Percentiles rank a stretch among this genome's conserved stretches.
These are phyloP conservation scores for Xyliphius kryptos DNA, from an alignment of 2,113 vertebrate genomes.

Conservation along the genomic window DNA sequence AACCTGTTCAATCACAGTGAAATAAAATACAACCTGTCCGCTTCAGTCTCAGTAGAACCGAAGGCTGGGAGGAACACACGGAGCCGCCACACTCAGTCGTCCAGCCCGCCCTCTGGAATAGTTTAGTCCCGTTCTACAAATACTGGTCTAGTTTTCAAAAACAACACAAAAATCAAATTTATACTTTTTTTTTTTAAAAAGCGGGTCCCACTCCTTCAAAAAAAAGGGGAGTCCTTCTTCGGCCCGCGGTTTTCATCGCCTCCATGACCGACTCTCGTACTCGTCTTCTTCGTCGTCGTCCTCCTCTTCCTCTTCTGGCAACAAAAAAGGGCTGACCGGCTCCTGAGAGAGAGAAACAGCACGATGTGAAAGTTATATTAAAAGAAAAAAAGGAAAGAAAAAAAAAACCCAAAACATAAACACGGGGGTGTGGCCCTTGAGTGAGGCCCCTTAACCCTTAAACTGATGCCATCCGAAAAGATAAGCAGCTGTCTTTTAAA, in stretches of 20 bases:
- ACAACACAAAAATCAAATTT: slow-evolving; percentile 10
- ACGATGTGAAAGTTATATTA: no score
- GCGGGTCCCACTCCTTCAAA: not conserved
- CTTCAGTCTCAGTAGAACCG: slow-evolving; percentile 63
- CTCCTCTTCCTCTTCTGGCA: slow-evolving; percentile 84
- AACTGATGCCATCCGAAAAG: no score
- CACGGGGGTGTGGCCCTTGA: no score
- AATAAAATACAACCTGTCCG: slow-evolving; percentile 53
- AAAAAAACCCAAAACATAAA: slow-evolving; percentile 15
- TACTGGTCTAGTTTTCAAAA: slow-evolving; percentile 49
- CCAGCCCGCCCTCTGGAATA: slow-evolving; percentile 36
- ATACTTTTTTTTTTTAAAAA: no score
- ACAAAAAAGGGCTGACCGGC: slow-evolving; percentile 78
- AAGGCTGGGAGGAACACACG: slow-evolving; percentile 34
- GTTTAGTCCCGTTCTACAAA: slow-evolving; percentile 49
- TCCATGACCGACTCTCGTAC: slow-evolving; percentile 92
- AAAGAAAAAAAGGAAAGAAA: no score
- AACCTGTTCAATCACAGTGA: slow-evolving; percentile 60
- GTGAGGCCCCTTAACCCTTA: no score
- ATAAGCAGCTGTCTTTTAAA: no score
- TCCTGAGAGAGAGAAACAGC: slow-evolving; percentile 59
- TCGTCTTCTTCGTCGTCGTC: slow-evolving; percentile 95
- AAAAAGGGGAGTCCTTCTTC: slow-evolving; percentile 27
- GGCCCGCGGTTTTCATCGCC: slow-evolving; percentile 73
- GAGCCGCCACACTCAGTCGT: slow-evolving; percentile 20